Conservation (phyloP, 2,888 invertebrate genomes). For the Dasysyrphus albostriatus region DNA sequence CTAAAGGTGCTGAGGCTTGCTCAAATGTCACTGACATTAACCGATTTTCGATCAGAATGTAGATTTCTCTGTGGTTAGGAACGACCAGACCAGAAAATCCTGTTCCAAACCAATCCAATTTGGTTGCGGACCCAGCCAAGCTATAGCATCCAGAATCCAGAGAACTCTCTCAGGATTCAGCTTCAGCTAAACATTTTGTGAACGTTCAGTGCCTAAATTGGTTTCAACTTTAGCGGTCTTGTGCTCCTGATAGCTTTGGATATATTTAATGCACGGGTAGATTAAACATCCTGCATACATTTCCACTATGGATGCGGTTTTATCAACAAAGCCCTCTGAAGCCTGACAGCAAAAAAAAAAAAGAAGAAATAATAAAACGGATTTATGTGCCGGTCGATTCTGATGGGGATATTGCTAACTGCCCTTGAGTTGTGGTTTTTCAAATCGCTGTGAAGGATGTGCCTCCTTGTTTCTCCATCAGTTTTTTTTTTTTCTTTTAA, state of each 20-base stretch:
- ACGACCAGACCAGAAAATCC: conserved; percentile 74
- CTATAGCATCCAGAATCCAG: not conserved
- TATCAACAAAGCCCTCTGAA: not conserved
- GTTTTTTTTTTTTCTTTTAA: not conserved
- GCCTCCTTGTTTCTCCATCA: not conserved
- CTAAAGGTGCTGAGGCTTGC: conserved; percentile 68
- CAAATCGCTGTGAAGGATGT: conserved; percentile 42
- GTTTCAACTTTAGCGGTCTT: conserved; percentile 68
- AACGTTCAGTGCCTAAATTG: conserved; percentile 37
- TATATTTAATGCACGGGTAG: conserved; percentile 61
- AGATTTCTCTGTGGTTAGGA: conserved; percentile 70
- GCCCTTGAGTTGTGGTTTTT: conserved; percentile 56
- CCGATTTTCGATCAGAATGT: conserved; percentile 74
- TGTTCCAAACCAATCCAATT: conserved; percentile 67
- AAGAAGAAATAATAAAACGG: conserved; percentile 14
- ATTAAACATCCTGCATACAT: conserved; percentile 57
- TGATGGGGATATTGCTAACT: conserved; percentile 21
- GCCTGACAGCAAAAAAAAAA: not conserved
- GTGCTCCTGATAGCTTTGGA: conserved; percentile 62
- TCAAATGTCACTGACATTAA: conserved; percentile 71
- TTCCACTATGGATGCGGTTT: conserved; percentile 58
- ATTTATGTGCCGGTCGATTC: conserved; percentile 21
- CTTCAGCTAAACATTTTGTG: not conserved
- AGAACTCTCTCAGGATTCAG: not conserved
- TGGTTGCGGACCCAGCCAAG: conserved; percentile 21